Conservation (phyloP, 2,113 vertebrate species). For the Nothoprocta pentlandii region DNA sequence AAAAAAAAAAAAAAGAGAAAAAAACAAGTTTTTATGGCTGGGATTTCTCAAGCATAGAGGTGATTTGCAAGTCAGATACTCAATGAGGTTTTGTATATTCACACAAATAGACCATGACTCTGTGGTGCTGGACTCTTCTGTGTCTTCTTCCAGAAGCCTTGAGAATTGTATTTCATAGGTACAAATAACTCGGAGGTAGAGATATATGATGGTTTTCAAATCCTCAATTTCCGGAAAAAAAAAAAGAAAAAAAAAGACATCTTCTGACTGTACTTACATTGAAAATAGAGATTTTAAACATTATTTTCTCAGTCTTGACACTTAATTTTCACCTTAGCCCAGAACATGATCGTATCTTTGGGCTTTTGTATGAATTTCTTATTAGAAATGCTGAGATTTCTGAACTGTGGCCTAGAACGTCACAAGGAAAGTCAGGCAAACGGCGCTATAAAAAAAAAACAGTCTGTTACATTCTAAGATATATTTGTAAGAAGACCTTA, state of each 20-base stretch:
- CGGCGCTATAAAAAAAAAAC: neutral
- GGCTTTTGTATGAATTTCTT: neutral
- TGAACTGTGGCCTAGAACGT: neutral
- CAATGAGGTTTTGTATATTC: neutral
- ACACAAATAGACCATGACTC: neutral
- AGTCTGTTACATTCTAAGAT: neutral
- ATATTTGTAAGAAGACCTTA: neutral
- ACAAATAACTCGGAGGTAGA: neutral
- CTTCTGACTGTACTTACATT: neutral
- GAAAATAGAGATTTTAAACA: fast-evolving
- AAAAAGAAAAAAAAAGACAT: neutral
- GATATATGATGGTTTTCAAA: neutral
- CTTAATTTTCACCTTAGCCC: neutral
- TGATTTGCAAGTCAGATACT: neutral
- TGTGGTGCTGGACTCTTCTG: neutral
- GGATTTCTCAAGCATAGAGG: neutral
- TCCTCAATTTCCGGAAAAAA: neutral
- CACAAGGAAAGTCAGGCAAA: neutral
- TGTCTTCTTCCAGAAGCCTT: neutral
- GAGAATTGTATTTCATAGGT: neutral
- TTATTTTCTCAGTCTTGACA: neutral
- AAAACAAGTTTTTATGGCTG: neutral
- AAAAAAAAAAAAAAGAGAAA: neutral
- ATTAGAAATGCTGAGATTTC: neutral
- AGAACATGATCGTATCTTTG: neutral